Percentiles rank a stretch among this genome's conserved stretches.
Conservation (phyloP, 2,888 invertebrate species). For the Mongoloraphidia duomilia region DNA sequence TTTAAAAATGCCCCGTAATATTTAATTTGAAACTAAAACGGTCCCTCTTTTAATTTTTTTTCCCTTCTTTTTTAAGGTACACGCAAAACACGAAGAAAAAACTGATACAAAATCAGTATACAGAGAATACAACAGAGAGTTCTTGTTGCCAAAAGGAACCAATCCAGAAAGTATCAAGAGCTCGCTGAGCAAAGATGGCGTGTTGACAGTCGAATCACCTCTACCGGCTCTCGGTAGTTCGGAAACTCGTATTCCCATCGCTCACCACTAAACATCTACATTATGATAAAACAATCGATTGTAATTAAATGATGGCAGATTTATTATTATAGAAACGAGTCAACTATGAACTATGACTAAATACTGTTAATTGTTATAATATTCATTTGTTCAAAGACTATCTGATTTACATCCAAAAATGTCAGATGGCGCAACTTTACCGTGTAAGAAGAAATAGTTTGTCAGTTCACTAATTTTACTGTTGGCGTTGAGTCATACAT, state of each 20-base stretch:
- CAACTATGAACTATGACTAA: too few species aligned
- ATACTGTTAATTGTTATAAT: too few species aligned
- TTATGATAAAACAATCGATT: not conserved
- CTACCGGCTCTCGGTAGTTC: conserved; percentile 73
- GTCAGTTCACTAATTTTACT: too few species aligned
- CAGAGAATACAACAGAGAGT: conserved; percentile 96
- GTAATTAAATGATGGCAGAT: too few species aligned
- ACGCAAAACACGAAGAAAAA: conserved; percentile 97
- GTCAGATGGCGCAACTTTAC: too few species aligned
- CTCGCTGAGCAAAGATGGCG: conserved; percentile 90
- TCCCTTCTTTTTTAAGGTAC: conserved; percentile 55
- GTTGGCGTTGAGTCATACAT: too few species aligned
- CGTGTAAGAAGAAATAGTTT: too few species aligned
- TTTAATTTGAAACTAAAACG: too few species aligned
- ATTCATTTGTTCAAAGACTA: too few species aligned
- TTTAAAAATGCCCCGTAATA: too few species aligned
- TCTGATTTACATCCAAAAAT: too few species aligned
- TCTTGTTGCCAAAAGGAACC: conserved; percentile 90
- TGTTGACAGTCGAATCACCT: conserved; percentile 92
- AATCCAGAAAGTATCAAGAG: conserved; percentile 94
- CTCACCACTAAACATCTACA: conserved; percentile 37
- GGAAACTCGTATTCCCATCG: conserved; percentile 73
- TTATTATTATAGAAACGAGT: too few species aligned
- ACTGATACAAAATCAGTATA: conserved; percentile 92
- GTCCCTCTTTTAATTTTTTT: conserved; percentile 8